Evolutionary conservation across 2,113 vertebrate species (phyloP).

Genomic region (Corvus hawaiiensis): DNA sequence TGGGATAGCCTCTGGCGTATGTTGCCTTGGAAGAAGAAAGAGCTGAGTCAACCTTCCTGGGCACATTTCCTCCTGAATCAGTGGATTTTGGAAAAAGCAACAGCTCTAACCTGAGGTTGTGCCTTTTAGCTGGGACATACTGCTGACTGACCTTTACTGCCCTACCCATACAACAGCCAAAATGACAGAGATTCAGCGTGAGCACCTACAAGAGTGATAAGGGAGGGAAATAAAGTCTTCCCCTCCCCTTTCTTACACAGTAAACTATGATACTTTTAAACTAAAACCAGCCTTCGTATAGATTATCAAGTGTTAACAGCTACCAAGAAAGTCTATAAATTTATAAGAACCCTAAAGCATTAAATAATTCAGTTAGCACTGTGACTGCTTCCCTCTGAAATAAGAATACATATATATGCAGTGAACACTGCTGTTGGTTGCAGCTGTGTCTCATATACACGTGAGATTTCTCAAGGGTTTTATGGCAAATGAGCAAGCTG

Average conservation of each 20-base stretch:
- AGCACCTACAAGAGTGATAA: not conserved
- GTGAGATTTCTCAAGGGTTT: not conserved
- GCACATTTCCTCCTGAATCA: not conserved
- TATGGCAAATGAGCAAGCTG: conserved; percentile 30
- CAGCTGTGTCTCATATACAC: not conserved
- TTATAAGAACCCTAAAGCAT: not conserved
- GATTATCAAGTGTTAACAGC: not conserved
- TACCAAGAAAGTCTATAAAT: not conserved
- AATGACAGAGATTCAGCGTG: not conserved
- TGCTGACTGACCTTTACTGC: not conserved
- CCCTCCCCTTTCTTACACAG: not conserved
- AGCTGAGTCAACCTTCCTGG: not conserved
- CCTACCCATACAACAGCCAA: not conserved
- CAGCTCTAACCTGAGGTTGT: not conserved
- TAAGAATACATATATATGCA: not conserved
- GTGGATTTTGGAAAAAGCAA: not conserved
- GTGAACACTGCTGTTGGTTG: not conserved
- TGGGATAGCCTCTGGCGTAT: not conserved
- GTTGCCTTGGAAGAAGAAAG: not conserved
- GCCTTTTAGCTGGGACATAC: not conserved
- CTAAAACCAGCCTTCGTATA: not conserved
- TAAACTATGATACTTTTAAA: not conserved
- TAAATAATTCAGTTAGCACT: conserved; percentile 9
- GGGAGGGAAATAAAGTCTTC: not conserved
- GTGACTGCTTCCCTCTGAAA: not conserved